A percentile compares a stretch with the other conserved stretches of the same genome.
These are phyloP conservation scores for Axis porcinus DNA, from an alignment of 2,113 vertebrate genomes.

Conservation along the genomic window DNA sequence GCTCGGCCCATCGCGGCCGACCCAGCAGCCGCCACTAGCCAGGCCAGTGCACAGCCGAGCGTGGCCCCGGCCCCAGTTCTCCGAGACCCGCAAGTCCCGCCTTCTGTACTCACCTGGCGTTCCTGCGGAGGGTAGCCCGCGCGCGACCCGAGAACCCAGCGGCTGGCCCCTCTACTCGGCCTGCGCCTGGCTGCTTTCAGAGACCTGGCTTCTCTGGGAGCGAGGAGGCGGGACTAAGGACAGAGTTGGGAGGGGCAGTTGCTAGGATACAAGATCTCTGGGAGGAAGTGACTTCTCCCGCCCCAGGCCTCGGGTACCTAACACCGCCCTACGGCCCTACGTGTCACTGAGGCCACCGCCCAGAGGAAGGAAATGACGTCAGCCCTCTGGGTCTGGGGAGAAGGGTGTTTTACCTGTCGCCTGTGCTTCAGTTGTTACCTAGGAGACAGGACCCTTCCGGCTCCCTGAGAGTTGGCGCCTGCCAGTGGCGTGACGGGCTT, in stretches of 20 bases:
- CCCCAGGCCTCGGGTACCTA: background rate
- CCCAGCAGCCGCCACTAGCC: background rate
- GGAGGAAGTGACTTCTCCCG: conserved; percentile 53
- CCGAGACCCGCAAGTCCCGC: accelerated
- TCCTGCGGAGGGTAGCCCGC: accelerated
- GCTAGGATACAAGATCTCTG: conserved; percentile 54
- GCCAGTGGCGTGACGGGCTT: accelerated
- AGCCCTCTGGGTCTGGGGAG: background rate
- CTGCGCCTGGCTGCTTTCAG: background rate
- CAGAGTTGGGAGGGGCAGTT: conserved; percentile 34
- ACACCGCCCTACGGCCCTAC: background rate
- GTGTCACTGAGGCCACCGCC: background rate
- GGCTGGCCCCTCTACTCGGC: background rate
- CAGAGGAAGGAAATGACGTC: conserved; percentile 55
- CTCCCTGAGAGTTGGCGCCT: background rate
- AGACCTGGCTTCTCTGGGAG: accelerated
- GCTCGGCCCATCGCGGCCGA: background rate
- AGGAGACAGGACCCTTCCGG: background rate
- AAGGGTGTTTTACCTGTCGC: accelerated
- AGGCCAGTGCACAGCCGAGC: background rate
- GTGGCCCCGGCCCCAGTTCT: background rate
- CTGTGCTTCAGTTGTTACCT: background rate
- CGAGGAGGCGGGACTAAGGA: background rate
- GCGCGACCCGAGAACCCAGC: accelerated
- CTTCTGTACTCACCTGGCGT: background rate